Evolutionary conservation across 64 coral and sea anemone species (phyloP).

Genomic region (Astreopora myriophthalma): DNA sequence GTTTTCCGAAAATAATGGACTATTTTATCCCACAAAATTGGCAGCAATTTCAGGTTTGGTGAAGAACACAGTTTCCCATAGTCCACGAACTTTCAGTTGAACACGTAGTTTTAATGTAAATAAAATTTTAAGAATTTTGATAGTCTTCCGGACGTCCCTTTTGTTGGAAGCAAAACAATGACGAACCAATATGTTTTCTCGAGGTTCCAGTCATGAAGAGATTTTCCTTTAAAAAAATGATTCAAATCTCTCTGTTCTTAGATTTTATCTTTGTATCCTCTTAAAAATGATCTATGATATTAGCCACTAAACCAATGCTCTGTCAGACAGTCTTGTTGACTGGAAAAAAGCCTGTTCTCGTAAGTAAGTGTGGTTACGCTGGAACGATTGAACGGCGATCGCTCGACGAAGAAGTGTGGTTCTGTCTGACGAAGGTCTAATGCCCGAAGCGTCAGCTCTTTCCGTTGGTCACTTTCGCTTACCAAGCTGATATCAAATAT

Average conservation of each 20-base stretch:
- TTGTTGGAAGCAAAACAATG: neutral
- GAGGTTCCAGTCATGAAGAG: neutral
- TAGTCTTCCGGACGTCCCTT: neutral
- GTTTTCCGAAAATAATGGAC: too few relatives aligned
- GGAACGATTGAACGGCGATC: neutral
- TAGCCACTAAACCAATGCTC: neutral
- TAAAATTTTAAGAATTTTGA: neutral
- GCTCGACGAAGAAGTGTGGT: neutral
- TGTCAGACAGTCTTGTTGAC: neutral
- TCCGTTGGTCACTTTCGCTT: neutral
- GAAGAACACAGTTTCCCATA: too few relatives aligned
- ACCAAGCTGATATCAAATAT: too few relatives aligned
- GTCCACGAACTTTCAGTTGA: too few relatives aligned
- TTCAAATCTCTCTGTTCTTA: neutral
- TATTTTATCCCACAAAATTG: too few relatives aligned
- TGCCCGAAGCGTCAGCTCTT: neutral
- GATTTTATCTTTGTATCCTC: neutral
- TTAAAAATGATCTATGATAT: neutral
- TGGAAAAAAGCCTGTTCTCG: neutral
- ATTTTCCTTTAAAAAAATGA: neutral
- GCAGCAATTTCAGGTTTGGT: too few relatives aligned
- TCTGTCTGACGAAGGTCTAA: neutral
- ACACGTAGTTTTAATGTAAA: neutral
- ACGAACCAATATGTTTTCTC: neutral
- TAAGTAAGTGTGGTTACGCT: neutral